phyloP scores from a whole-genome alignment of 2,888 invertebrate species.

The Diaprepes abbreviatus region DNA sequence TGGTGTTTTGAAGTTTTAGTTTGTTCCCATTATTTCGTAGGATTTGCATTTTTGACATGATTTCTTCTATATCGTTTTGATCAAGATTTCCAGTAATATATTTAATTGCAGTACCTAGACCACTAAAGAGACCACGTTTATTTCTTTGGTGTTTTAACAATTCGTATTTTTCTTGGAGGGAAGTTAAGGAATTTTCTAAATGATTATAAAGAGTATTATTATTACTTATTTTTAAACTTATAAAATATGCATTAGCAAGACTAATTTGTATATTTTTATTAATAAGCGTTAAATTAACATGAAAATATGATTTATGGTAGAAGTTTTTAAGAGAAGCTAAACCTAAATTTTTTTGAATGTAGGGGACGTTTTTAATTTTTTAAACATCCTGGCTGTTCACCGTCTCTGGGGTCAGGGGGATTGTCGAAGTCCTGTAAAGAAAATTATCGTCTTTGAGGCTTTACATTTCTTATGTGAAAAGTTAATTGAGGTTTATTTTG shows the following conservation, averaged over 20 bases:
- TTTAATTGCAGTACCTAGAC: slow-evolving; percentile 20
- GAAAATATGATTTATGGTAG: slow-evolving; percentile 21
- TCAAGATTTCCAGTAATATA: slow-evolving; percentile 26
- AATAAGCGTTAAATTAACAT: slow-evolving; percentile 12
- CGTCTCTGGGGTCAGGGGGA: slow-evolving; percentile 13
- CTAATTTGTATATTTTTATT: slow-evolving; percentile 24
- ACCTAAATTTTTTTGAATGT: slow-evolving; percentile 15
- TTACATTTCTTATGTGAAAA: slow-evolving; percentile 20
- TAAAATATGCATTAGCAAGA: slow-evolving; percentile 12
- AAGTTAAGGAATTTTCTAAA: slow-evolving; percentile 16
- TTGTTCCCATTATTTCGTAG: too few species aligned
- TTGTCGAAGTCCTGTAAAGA: slow-evolving; percentile 21
- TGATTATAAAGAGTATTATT: slow-evolving; percentile 8
- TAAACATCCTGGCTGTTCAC: slow-evolving; percentile 16
- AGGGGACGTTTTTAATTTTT: slow-evolving; percentile 7
- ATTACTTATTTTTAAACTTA: slow-evolving; percentile 3
- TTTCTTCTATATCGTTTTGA: slow-evolving; percentile 27
- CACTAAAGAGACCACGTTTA: slow-evolving; percentile 22
- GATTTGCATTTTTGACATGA: slow-evolving; percentile 34
- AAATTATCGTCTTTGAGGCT: slow-evolving; percentile 21
- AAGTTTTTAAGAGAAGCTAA: slow-evolving; percentile 7
- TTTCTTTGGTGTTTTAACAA: slow-evolving; percentile 17
- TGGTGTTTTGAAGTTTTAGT: slow-evolving; percentile 24
- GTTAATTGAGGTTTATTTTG: not conserved
- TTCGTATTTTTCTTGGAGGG: slow-evolving; percentile 16